Evolutionary conservation across 2,888 invertebrate genomes (phyloP).

Genomic region (Palloptera scutellata): DNA sequence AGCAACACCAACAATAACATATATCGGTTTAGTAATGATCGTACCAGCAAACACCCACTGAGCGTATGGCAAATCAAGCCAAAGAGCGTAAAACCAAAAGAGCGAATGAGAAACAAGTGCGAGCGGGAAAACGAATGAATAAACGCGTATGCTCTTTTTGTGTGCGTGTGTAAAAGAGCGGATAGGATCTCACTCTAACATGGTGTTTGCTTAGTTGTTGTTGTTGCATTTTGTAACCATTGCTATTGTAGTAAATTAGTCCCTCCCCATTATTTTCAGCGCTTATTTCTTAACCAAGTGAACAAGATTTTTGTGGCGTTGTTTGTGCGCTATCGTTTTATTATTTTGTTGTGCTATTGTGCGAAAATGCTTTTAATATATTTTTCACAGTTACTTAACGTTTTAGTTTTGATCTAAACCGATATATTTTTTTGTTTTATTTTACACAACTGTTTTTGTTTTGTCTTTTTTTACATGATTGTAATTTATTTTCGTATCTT

Average conservation of each 20-base stretch:
- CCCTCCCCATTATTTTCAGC: no score
- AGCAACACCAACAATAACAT: no score
- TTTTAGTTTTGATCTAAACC: conserved; percentile 44
- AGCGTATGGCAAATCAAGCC: background rate
- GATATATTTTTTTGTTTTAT: conserved; percentile 44
- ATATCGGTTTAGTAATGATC: background rate
- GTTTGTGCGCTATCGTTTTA: no score
- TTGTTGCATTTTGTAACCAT: no score
- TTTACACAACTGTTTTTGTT: conserved; percentile 28
- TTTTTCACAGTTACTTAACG: conserved; percentile 44
- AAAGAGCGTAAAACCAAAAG: conserved; percentile 34
- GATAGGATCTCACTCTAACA: conserved; percentile 8
- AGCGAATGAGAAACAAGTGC: background rate
- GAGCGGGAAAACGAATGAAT: no score
- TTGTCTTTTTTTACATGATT: conserved; percentile 27
- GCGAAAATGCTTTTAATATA: conserved; percentile 44
- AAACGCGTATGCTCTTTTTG: no score
- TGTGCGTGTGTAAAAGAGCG: conserved; percentile 12
- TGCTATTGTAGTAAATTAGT: no score
- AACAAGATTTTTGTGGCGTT: no score
- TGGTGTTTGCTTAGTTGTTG: conserved; percentile 15
- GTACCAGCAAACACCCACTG: background rate
- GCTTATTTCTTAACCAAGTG: no score
- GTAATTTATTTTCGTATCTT: conserved; percentile 21
- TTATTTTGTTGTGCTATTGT: conserved; percentile 15